Percentiles rank a stretch among this genome's conserved stretches.
Conservation (phyloP, 2,797 vertebrate species). For the Myripristis jacobus region DNA sequence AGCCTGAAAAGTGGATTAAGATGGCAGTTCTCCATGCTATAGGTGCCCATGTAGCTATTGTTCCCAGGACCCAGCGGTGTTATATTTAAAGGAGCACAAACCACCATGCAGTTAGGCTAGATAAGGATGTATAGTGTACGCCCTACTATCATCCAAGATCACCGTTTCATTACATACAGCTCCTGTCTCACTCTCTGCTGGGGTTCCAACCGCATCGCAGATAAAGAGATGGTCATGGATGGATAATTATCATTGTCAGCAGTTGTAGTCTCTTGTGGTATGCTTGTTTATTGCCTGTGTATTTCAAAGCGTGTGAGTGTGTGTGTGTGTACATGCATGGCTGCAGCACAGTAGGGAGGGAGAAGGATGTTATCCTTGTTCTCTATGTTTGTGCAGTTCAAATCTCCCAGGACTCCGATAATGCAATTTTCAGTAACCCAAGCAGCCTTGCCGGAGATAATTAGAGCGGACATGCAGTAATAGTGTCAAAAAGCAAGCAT, state of each 20-base stretch:
- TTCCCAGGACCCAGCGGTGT: no score
- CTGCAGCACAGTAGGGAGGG: slow-evolving; percentile 14
- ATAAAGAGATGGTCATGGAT: slow-evolving; percentile 53
- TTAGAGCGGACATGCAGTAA: slow-evolving; percentile 49
- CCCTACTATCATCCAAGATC: background rate
- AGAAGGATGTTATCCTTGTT: slow-evolving; percentile 27
- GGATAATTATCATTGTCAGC: slow-evolving; percentile 65
- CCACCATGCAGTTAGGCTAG: no score
- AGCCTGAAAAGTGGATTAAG: no score
- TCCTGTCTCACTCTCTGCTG: slow-evolving; percentile 2
- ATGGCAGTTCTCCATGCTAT: no score
- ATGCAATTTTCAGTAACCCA: slow-evolving; percentile 45
- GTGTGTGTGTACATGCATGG: background rate
- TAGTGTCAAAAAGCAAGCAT: slow-evolving; percentile 27
- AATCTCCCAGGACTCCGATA: slow-evolving; percentile 47
- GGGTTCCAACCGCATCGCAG: slow-evolving; percentile 32
- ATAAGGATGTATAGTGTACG: background rate
- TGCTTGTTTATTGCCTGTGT: slow-evolving; percentile 21
- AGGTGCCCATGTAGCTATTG: no score
- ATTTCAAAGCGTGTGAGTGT: slow-evolving; percentile 1
- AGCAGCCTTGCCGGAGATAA: slow-evolving; percentile 46
- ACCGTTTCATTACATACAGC: slow-evolving; percentile 14
- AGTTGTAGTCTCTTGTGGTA: slow-evolving; percentile 32
- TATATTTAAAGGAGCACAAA: no score
- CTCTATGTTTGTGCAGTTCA: slow-evolving; percentile 38